Base-by-base conservation (phyloP, 2,113 vertebrate species). In the Menura novaehollandiae region DNA sequence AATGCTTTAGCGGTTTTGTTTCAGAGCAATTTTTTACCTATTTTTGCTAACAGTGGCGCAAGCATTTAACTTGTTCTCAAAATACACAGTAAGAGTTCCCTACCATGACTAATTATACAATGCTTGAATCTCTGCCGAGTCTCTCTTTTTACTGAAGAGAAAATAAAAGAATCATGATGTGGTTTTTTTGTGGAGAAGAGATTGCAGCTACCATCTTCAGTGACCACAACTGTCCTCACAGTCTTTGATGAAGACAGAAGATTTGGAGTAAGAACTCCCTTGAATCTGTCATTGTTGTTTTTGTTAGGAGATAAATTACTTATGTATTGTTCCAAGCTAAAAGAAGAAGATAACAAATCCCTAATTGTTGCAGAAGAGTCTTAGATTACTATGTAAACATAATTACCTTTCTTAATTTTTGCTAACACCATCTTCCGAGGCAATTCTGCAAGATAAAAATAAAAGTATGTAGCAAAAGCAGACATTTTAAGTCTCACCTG, bases 371-470 rank as follows among this genome's bases (percentile, higher is more conserved):
- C 24, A 27, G 19, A 63, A 49, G 5, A 64, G 26, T 24, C 24
- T 74, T 33, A 75, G n/a, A 35, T 74, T 32, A 53, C 1, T 9
- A 58, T 6, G 11, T 52, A 86, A 85, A 80, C 9, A 26, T 58
- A 63, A 69, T 93, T 97, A 97, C 97, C 97, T 92, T 72, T 63
- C 43, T 86, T 84, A 43, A 47, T 69, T 91, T 76, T 94, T 84
- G 52, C 16, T 35, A 28, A 41, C 12, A 27, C 49, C 72, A 6
- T 64, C 88, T 90, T 97, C 53, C 1, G 43, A 53, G 84, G 82
- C 11, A 81, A 39, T 71, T 87, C 97, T 97, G 84, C 15, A 97
- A 95, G 30, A 89, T 19, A 63, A 69, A 89, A 72, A 79, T 18
- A 43, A 37, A 79, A 71, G 1, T 37, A 41, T 53, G 92, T 55